Base-by-base conservation (phyloP, 2,113 vertebrate genomes). In the Triplophysa tibetana region DNA sequence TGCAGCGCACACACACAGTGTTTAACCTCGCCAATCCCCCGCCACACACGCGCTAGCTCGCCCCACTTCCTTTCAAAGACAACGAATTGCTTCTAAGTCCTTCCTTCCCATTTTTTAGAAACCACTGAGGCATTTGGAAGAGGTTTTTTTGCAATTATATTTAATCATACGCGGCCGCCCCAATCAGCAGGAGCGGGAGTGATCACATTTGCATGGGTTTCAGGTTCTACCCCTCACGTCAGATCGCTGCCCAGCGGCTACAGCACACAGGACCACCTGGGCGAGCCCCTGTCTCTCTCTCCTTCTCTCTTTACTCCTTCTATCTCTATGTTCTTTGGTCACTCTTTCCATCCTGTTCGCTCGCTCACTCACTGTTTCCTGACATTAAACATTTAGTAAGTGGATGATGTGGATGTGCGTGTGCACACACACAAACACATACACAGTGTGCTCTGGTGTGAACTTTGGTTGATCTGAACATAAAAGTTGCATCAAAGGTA, bases 121-220 rank as follows among this genome's bases (percentile, higher is more conserved):
- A 89, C 88, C 83, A 43, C 89, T 16, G 52, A 87, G 82, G 88
- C 90, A 88, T 91, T 92, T 91, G 87, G 89, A 89, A 89, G 86
- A 86, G 87, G 85, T 89, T 89, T 88, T 86, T 91, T 89, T 89
- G 90, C 84, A 91, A 92, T 93, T 91, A 90, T 82, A 85, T 89
- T 90, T 92, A 92, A 94, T 93, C 88, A 88, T 90, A 92, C 84
- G 84, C 88, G 86, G 90, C 88, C 88, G 86, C 85, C 83, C 90
- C 89, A 92, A 92, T 92, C 91, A 93, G 87, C 87, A 78, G 68
- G 60, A 56, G 84, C 87, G 85, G 86, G 85, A 84, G 80, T 90
- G 89, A 91, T 92, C 90, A 88, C 90, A 90, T 93, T 92, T 92
- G 89, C 89, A 90, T 88, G 87, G 87, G 89, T 90, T 90, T 93